These are phyloP conservation scores for Squalus acanthias DNA, from an alignment of 2,797 vertebrate species.

Conservation along the genomic window DNA sequence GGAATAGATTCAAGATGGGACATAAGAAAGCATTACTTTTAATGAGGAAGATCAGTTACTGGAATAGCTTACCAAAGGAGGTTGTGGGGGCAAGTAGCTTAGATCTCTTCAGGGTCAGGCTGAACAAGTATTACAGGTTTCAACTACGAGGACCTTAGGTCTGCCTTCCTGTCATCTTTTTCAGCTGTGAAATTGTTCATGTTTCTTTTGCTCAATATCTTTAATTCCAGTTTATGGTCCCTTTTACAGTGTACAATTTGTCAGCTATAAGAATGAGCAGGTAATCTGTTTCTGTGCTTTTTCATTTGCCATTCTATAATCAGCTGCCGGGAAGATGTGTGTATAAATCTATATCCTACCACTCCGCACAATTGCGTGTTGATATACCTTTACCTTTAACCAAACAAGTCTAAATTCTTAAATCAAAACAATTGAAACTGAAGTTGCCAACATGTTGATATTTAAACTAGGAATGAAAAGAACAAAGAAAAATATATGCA, in stretches of 20 bases:
- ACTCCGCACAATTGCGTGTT: neutral
- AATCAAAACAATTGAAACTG: neutral
- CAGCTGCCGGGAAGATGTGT: neutral
- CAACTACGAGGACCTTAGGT: neutral
- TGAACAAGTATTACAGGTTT: neutral
- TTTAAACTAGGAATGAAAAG: neutral
- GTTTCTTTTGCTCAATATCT: neutral
- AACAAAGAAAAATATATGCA: neutral
- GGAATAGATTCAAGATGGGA: neutral
- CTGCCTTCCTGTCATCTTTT: neutral
- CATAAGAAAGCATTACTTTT: neutral
- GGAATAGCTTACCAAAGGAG: neutral
- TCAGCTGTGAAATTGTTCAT: neutral
- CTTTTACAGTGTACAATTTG: neutral
- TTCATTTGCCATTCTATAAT: neutral
- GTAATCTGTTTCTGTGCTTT: neutral
- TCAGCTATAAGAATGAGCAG: neutral
- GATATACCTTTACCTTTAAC: neutral
- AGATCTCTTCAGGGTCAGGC: neutral
- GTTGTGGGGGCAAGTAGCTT: neutral
- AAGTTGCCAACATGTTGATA: neutral
- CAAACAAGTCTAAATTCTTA: neutral
- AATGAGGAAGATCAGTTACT: neutral
- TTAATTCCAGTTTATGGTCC: neutral
- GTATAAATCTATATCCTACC: neutral